A percentile compares a stretch with the other conserved stretches of the same genome.
phyloP scores from a whole-genome alignment of 2,797 vertebrate species.

The Aeoliscus strigatus region DNA sequence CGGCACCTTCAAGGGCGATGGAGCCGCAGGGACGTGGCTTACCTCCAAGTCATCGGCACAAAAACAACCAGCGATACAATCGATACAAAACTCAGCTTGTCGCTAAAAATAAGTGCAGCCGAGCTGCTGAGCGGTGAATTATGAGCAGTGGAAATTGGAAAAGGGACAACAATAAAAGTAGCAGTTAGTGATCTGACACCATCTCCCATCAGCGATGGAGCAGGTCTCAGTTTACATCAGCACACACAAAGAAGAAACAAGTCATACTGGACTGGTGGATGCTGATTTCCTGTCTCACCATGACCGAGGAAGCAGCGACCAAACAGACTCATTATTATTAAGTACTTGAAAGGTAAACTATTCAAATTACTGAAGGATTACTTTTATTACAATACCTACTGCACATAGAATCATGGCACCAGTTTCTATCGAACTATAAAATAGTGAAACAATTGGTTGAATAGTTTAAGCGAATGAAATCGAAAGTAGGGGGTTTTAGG shows the following conservation, averaged over 20 bases:
- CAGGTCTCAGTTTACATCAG: slow-evolving; percentile 40
- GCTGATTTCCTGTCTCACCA: slow-evolving; percentile 1
- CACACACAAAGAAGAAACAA: slow-evolving; percentile 37
- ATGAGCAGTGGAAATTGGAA: slow-evolving; percentile 50
- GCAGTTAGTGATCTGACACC: slow-evolving; percentile 49
- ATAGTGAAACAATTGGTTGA: too few relatives aligned
- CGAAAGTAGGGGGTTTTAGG: too few relatives aligned
- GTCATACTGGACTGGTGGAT: slow-evolving; percentile 7
- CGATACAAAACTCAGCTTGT: slow-evolving; percentile 55
- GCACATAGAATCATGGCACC: too few relatives aligned
- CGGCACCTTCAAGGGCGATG: slow-evolving; percentile 60
- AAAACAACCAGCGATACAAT: slow-evolving; percentile 58
- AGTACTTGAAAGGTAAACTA: too few relatives aligned
- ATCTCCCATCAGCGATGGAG: slow-evolving; percentile 48
- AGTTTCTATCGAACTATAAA: too few relatives aligned
- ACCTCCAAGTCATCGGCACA: slow-evolving; percentile 47
- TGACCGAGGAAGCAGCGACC: background rate
- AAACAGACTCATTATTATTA: too few relatives aligned
- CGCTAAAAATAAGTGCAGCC: slow-evolving; percentile 56
- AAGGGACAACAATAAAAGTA: slow-evolving; percentile 46
- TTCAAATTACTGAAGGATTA: too few relatives aligned
- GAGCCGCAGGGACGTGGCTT: slow-evolving; percentile 47
- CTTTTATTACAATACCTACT: too few relatives aligned
- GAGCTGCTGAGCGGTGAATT: slow-evolving; percentile 55
- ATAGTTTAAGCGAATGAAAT: too few relatives aligned